phyloP scores from a whole-genome alignment of 2,113 vertebrate genomes.

The Dasyurus viverrinus region DNA sequence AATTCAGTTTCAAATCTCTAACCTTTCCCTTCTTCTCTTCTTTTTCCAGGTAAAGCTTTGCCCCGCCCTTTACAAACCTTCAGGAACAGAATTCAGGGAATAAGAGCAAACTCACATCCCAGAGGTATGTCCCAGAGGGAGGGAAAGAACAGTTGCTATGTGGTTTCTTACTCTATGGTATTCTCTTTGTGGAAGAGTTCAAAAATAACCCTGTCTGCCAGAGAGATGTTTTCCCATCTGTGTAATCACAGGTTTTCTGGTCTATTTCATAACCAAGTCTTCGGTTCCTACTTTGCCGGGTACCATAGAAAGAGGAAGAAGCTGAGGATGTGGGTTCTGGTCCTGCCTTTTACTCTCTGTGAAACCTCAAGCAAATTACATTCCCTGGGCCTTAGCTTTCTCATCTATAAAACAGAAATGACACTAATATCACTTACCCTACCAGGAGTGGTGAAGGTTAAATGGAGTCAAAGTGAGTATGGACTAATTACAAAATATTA shows the following conservation, averaged over 20 bases:
- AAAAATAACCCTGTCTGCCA: not conserved
- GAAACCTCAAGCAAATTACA: not conserved
- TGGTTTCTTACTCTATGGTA: not conserved
- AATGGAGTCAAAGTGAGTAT: not conserved
- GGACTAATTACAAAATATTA: not conserved
- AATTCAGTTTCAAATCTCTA: not conserved
- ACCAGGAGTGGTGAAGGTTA: not conserved
- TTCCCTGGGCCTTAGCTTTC: not conserved
- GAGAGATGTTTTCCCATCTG: not conserved
- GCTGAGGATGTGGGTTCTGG: not conserved
- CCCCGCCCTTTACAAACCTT: not conserved
- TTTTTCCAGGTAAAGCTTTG: not conserved
- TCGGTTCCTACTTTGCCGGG: not conserved
- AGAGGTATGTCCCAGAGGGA: not conserved
- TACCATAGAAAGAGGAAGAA: not conserved
- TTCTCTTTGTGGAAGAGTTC: not conserved
- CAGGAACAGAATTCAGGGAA: not conserved
- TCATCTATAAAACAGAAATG: not conserved
- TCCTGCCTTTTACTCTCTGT: not conserved
- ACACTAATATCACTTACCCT: not conserved
- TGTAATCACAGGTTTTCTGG: not conserved
- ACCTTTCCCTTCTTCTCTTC: not conserved
- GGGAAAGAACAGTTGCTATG: not conserved
- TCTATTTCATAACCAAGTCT: not conserved
- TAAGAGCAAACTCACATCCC: not conserved